Evolutionary conservation across 2,113 vertebrate species (phyloP).

Genomic region (Catharus bicknelli): DNA sequence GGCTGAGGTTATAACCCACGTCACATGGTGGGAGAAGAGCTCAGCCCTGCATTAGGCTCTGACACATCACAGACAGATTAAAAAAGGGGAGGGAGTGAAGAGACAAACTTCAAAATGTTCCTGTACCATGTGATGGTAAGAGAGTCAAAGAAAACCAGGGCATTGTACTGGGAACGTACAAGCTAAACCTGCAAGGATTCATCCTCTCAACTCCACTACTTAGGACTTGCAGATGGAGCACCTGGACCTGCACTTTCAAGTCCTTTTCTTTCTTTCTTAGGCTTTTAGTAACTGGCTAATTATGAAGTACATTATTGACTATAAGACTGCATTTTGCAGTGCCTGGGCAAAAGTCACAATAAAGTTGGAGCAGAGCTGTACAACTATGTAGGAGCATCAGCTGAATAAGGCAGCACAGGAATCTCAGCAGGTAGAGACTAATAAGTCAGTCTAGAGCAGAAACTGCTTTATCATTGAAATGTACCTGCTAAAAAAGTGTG

Average conservation of each 20-base stretch:
- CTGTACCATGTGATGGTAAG: background rate
- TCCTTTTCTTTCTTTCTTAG: background rate
- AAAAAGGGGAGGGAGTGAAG: rapidly evolving
- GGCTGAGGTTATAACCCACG: background rate
- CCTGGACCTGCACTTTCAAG: background rate
- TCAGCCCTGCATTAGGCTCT: background rate
- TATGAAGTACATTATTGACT: background rate
- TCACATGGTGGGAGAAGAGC: background rate
- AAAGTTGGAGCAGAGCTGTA: background rate
- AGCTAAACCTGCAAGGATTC: background rate
- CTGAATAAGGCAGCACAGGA: background rate
- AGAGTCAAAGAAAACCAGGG: background rate
- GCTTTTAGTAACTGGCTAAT: background rate
- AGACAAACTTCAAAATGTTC: background rate
- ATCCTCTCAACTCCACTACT: background rate
- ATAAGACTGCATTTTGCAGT: background rate
- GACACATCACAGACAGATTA: background rate
- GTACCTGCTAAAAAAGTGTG: background rate
- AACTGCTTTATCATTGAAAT: background rate
- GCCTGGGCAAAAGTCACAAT: background rate
- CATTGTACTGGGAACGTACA: background rate
- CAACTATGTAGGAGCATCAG: background rate
- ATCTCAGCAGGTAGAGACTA: background rate
- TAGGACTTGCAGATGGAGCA: background rate
- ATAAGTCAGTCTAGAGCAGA: background rate